Base-by-base conservation (phyloP, 1,140 invertebrate species). In the Atopsyche davidsoni region DNA sequence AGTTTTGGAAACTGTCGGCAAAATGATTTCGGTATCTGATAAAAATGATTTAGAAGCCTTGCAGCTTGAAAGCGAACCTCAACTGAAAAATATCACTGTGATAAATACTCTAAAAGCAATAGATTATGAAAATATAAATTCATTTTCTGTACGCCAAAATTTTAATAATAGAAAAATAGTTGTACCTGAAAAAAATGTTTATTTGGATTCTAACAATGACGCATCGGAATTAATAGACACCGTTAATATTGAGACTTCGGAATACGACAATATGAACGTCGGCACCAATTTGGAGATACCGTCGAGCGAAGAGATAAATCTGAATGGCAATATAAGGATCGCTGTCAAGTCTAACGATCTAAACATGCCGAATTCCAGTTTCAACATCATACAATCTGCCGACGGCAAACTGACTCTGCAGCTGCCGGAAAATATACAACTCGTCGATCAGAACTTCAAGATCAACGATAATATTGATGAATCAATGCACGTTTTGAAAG, bases 391-490 rank as follows among this genome's bases (percentile, higher is more conserved):
- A 9, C 4, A 13, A 21, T 16, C 39, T 41, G 17, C 18, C 9
- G 39, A 41, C 18, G 39, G 39, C 3, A 41, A 41, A 21, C 23
- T 18, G 4, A 21, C 23, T 11, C 7, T 41, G 7, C 39, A 41
- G 14, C 18, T 41, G 19, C 7, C 39, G 9, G 39, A 41, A 16
- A 41, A 41, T 41, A 6, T 41, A 9, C 9, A 19, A 18, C 6
- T 17, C 18, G 19, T 16, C 19, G 4, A 17, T 17, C 17, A 41
- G 18, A 42, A 17, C 2, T 16, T 10, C 10, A 42, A 42, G 3
- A 42, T 23, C 16, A 24, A n/a, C 25, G 21, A 19, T 11, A 14
- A 4, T 19, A 24, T 24, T 22, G 22, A 28, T n/a, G 13, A 7
- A 9, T n/a, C 13, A 28, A 9, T 28, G 25, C 7, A 28, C 25